These are phyloP conservation scores for Teleogryllus oceanicus DNA, from an alignment of 2,888 invertebrate species.

Conservation along the genomic window DNA sequence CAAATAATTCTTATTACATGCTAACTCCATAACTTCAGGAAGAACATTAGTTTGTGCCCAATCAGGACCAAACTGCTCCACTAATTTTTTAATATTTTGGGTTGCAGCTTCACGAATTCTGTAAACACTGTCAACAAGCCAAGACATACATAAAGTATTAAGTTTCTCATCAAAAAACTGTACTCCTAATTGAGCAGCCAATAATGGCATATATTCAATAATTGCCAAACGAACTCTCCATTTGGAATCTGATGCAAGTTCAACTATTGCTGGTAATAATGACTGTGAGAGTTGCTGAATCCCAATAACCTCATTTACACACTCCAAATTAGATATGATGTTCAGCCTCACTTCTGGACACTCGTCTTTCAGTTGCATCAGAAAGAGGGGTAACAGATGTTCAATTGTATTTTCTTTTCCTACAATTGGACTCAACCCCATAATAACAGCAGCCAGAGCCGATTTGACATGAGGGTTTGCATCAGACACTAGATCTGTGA, in stretches of 20 bases:
- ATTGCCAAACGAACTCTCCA: slow-evolving; percentile 87
- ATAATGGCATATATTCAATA: slow-evolving; percentile 87
- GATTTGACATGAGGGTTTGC: slow-evolving; percentile 99
- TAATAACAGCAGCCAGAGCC: slow-evolving; percentile 96
- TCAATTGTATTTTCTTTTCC: slow-evolving; percentile 96
- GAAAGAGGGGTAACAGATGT: slow-evolving; percentile 91
- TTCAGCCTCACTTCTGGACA: slow-evolving; percentile 98
- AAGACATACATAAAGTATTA: slow-evolving; percentile 95
- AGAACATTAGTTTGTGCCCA: slow-evolving; percentile 98
- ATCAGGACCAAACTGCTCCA: slow-evolving; percentile 95
- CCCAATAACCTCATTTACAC: slow-evolving; percentile 94
- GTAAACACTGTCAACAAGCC: slow-evolving; percentile 98
- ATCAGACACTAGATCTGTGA: slow-evolving; percentile 95
- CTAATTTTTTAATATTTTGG: slow-evolving; percentile 89
- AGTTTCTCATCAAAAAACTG: slow-evolving; percentile 99
- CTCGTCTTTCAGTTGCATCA: slow-evolving; percentile 94
- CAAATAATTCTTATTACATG: slow-evolving; percentile 93
- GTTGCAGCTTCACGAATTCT: slow-evolving; percentile 99
- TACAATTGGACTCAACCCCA: slow-evolving; percentile 97
- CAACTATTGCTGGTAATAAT: slow-evolving; percentile 95
- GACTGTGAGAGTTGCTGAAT: slow-evolving; percentile 80
- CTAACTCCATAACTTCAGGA: slow-evolving; percentile 92
- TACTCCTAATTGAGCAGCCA: slow-evolving; percentile 94
- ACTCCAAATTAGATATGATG: slow-evolving; percentile 98
- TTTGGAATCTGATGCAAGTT: slow-evolving; percentile 96